Evolutionary conservation across 2,888 invertebrate species (phyloP).

Genomic region (Corythucha ciliata): DNA sequence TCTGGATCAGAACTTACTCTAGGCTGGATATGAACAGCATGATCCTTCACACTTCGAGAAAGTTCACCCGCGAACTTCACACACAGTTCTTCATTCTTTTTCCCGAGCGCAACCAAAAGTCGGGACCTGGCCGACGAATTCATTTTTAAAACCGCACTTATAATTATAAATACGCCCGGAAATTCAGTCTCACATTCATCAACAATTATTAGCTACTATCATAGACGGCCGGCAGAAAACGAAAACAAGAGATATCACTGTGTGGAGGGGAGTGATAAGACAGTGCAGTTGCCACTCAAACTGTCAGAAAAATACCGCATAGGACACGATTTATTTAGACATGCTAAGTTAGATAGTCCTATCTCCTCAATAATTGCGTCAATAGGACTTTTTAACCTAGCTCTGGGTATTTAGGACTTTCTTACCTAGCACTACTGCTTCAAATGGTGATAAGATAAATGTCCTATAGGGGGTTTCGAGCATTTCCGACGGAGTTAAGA

Average conservation of each 20-base stretch:
- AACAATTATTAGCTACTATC: constrained; percentile 1
- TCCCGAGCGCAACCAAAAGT: constrained; percentile 9
- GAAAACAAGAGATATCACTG: constrained; percentile 1
- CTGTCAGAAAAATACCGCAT: constrained; percentile 1
- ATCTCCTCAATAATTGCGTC: constrained; percentile 1
- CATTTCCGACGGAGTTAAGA: constrained; percentile 1
- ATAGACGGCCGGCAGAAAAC: not conserved
- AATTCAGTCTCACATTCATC: constrained; percentile 1
- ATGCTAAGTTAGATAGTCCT: constrained; percentile 1
- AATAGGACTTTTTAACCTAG: constrained; percentile 1
- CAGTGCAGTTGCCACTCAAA: constrained; percentile 1
- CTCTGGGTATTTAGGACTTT: constrained; percentile 1
- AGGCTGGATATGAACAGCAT: too few relatives aligned
- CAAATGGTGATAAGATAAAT: constrained; percentile 1
- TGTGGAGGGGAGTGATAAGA: constrained; percentile 1
- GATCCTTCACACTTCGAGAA: too few relatives aligned
- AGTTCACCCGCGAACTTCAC: not conserved
- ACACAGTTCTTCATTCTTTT: constrained; percentile 9
- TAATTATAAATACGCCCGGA: constrained; percentile 1
- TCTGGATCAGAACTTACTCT: too few relatives aligned
- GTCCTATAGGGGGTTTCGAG: not conserved
- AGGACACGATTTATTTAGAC: constrained; percentile 1
- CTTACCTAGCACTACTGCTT: constrained; percentile 1
- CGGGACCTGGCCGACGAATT: constrained; percentile 5
- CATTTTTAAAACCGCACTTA: too few relatives aligned